phyloP scores from a whole-genome alignment of 2,797 vertebrate species.

The Propithecus deckenii region DNA sequence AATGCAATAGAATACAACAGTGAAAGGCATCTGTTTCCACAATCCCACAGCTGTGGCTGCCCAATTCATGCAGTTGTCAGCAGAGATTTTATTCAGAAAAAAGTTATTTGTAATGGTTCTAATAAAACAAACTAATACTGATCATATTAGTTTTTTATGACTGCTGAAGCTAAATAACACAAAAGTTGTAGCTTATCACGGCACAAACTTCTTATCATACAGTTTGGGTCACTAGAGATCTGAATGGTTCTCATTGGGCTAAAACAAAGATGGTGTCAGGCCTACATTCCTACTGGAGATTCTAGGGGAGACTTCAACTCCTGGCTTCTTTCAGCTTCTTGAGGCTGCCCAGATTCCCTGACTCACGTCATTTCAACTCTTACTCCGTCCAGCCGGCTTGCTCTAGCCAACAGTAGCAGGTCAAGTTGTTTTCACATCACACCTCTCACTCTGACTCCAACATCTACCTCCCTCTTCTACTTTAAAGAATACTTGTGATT shows the following conservation, averaged over 20 bases:
- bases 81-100: too few relatives aligned
- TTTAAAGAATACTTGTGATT: background rate
- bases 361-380: too few relatives aligned
- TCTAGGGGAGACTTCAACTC: background rate
- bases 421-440: background rate
- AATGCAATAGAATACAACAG: too few relatives aligned
- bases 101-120: too few relatives aligned
- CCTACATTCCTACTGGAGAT: background rate
- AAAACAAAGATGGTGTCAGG: background rate
- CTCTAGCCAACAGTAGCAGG: accelerated
- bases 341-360: background rate
- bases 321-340: background rate
- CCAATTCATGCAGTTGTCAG: too few relatives aligned
- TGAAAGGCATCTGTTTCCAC: too few relatives aligned
- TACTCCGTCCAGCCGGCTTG: background rate
- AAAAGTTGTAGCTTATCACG: too few relatives aligned
- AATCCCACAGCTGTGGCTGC: too few relatives aligned
- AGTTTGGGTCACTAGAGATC: background rate
- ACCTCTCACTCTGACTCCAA: background rate
- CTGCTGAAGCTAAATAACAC: too few relatives aligned
- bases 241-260: background rate
- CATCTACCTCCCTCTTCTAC: background rate
- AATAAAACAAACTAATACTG: too few relatives aligned
- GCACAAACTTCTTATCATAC: background rate
- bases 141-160: too few relatives aligned